phyloP scores from a whole-genome alignment of 2,113 vertebrate genomes.

The Spilogale gracilis region DNA sequence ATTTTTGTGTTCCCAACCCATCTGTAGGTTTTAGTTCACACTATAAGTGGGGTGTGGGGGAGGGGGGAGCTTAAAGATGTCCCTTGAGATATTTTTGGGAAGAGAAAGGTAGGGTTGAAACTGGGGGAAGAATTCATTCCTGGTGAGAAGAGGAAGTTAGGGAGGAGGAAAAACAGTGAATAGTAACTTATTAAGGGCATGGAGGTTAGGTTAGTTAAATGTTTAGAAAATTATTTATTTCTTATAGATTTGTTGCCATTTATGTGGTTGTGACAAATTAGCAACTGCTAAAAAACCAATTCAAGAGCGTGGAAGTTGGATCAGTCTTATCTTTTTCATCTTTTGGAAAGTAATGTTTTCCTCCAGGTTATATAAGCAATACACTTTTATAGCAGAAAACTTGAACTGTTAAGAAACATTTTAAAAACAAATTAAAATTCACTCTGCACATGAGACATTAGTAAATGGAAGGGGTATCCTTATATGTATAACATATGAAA shows the following conservation, averaged over 20 bases:
- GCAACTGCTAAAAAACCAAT: neutral
- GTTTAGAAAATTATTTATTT: constrained; percentile 37
- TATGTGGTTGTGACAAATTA: neutral
- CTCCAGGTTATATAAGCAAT: neutral
- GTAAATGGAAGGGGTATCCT: neutral
- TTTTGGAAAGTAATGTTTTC: neutral
- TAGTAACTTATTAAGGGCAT: neutral
- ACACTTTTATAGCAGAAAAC: neutral
- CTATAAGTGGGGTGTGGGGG: neutral
- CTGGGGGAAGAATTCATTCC: neutral
- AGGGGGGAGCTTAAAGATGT: neutral
- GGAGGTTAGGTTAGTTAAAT: neutral
- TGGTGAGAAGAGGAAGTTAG: neutral
- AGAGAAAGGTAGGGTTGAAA: neutral
- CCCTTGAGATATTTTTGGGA: neutral
- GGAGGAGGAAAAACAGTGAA: neutral
- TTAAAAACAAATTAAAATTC: constrained; percentile 14
- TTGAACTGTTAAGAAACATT: neutral
- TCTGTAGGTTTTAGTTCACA: neutral
- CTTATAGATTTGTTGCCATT: neutral
- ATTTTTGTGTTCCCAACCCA: neutral
- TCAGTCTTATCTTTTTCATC: neutral
- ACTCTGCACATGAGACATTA: neutral
- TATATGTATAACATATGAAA: neutral
- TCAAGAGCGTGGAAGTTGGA: neutral